Evolutionary conservation across 2,888 invertebrate species (phyloP).

Genomic region (Latrodectus hesperus): DNA sequence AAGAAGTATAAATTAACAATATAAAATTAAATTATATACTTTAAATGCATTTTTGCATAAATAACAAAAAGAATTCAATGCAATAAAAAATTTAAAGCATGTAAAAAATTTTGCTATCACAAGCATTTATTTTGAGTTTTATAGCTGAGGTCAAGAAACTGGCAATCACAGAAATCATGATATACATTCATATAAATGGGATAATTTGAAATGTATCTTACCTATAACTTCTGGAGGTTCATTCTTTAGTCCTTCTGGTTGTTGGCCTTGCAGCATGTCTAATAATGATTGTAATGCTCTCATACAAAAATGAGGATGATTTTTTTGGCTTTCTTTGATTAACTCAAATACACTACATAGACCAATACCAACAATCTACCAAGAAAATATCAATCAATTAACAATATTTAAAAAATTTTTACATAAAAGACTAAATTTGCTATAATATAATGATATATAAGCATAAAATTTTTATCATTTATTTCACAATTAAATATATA

Average conservation of each 20-base stretch:
- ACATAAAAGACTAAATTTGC: background rate
- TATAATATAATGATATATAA: background rate
- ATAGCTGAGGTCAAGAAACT: too few species aligned
- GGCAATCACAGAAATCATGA: too few species aligned
- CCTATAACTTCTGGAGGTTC: slow-evolving; percentile 86
- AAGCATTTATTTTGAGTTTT: too few species aligned
- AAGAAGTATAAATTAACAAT: too few species aligned
- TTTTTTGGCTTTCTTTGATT: slow-evolving; percentile 87
- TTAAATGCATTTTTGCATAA: too few species aligned
- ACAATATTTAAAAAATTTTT: too few species aligned
- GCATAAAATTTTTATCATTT: slow-evolving; percentile 14
- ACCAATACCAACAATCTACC: slow-evolving; percentile 76
- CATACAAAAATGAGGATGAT: slow-evolving; percentile 89
- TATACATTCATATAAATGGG: too few species aligned
- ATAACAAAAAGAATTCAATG: too few species aligned
- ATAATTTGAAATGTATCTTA: slow-evolving; percentile 71
- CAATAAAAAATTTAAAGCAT: too few species aligned
- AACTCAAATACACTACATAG: slow-evolving; percentile 88
- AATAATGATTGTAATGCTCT: slow-evolving; percentile 90
- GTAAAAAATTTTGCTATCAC: too few species aligned
- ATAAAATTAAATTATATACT: too few species aligned
- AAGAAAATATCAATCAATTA: background rate
- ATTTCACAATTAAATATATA: background rate
- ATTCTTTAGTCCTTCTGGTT: slow-evolving; percentile 86
- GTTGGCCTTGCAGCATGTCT: slow-evolving; percentile 92